Base-by-base conservation (phyloP, 2,797 vertebrate species). In the Chelmon rostratus region DNA sequence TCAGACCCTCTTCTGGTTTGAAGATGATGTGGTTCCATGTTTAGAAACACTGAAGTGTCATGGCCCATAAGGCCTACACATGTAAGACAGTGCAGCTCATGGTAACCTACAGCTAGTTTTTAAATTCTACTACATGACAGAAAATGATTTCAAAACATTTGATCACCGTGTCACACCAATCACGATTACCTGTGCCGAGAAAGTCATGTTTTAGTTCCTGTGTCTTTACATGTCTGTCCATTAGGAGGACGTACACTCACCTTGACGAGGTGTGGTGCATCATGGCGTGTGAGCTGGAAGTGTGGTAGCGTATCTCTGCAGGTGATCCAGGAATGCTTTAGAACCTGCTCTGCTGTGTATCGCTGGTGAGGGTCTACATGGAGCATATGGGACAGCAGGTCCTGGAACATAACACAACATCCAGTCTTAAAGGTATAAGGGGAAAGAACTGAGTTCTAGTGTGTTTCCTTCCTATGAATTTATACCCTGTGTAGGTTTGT, bases 301-400 rank as follows among this genome's bases (percentile, higher is more conserved):
- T 97, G 97, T 0, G 97, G 96, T 86, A 99, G 89, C 85, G 97
- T 94, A 81, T 98, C 96, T 92, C 97, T 96, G 83, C 97, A 98
- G 67, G 96, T 95, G 86, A 99, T 99, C 98, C 98, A 99, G 13
- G 98, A 96, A 91, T 99, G 98, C 76, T 98, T 99, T 56, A 99
- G 91, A 78, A 99, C 95, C 95, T 99, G 97, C 91, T 97, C 97
- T 28, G 97, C 97, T 15, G 97, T 98, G 84, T 98, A 99, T 35
- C 98, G 94, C 91, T 98, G 97, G 93, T 98, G 97, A 73, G 98
- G 98, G 91, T 99, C 98, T 86, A 99, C 97, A 2, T 99, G 98
- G 84, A 99, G 97, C 98, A 99, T 99, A 74, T 98, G 97, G 65
- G 98, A 98, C 83, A 99, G 92, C 88, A 99, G 95, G 90, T 99